A percentile compares a stretch with the other conserved stretches of the same genome.
Conservation (phyloP, 2,113 vertebrate species). For the Hemiprocne comata region DNA sequence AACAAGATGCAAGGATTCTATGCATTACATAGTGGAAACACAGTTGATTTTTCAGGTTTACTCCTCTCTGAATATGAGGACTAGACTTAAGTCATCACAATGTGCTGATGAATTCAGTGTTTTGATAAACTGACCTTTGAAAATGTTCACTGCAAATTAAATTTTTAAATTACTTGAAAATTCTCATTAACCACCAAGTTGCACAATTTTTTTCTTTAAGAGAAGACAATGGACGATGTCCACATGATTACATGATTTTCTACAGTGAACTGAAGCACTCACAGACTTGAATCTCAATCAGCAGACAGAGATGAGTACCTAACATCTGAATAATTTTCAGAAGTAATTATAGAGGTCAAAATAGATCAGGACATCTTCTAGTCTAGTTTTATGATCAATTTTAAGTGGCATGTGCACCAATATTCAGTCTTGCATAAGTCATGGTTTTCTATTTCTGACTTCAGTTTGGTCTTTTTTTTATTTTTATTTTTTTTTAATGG, state of each 20-base stretch:
- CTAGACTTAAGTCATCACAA: background rate
- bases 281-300: background rate
- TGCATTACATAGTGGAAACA: background rate
- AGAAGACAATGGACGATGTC: background rate
- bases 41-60: background rate
- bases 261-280: background rate
- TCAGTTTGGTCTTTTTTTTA: background rate
- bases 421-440: accelerated
- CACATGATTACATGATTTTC: background rate
- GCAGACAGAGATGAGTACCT: background rate
- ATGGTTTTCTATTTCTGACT: background rate
- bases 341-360: background rate
- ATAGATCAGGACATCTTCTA: background rate
- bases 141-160: background rate
- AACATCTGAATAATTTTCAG: background rate
- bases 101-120: background rate
- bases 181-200: background rate
- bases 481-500: background rate
- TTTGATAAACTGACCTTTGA: background rate
- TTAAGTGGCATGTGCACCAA: accelerated
- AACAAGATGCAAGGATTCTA: background rate
- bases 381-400: background rate
- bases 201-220: background rate
- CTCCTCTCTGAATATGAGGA: background rate
- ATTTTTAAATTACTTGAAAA: background rate